Base-by-base conservation (phyloP, 2,797 vertebrate species). In the Gobionotothen gibberifrons region DNA sequence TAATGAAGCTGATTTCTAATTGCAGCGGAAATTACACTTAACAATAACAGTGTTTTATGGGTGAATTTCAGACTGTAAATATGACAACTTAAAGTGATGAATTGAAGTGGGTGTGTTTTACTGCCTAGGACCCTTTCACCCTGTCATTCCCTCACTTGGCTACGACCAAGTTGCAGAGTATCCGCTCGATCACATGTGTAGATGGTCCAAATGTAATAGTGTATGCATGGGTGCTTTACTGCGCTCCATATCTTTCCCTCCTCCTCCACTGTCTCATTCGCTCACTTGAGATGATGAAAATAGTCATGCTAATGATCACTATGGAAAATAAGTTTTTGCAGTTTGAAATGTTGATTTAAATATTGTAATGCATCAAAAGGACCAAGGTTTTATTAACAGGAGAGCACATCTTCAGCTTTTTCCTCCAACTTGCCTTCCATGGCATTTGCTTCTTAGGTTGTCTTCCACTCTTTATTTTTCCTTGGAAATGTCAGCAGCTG, bases 1-100 rank as follows among this genome's bases (percentile, higher is more conserved):
- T 92, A 93, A 94, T 93, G 89, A 93, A 93, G 81, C 88, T 81
- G 83, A 86, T 80, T 84, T 93, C 87, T 95, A 94, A 95, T 92
- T 93, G 92, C 89, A 52, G 62, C 62, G 79, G 86, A 93, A 94
- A 91, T 90, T 82, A 86, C 80, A 72, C 82, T 82, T 86, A 87
- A 92, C 90, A 90, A 88, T 93, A 92, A 93, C 88, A 74, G 71
- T 90, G 87, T 90, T 94, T 94, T 93, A 93, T 92, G 89, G 87
- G 40, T 67, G 68, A 67, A 85, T 90, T 89, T 92, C 69, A 81
- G 76, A 86, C 90, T 83, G 85, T 89, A 92, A 87, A 92, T 93
- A 91, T 93, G 93, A 92, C 90, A 90, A 70, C 72, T 87, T 76
- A 72, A 60, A 26, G 48, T 93, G 90, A 94, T 81, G 47, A 76